Base-by-base conservation (phyloP, 2,888 invertebrate species). In the Hylaea fasciaria region DNA sequence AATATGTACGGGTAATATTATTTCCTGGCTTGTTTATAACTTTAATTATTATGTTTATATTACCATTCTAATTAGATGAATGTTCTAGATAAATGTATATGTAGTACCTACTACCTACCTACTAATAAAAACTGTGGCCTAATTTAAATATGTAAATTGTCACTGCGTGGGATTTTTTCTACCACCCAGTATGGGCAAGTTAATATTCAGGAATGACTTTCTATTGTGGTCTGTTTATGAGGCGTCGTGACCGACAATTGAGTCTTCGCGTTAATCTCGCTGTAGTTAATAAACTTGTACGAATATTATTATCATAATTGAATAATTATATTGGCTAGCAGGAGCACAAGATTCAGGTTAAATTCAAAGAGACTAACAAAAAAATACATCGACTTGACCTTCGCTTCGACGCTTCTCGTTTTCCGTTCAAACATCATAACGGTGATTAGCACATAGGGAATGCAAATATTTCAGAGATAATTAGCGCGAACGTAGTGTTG, bases 191-290 rank as follows among this genome's bases (percentile, higher is more conserved):
- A 55, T 57, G 50, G 47, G 17, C 28, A 47, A 28, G 41, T 44
- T 55, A 55, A 60, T 44, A 50, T 61, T 52, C 52, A 65, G 56
- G 59, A 70, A 60, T 58, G 57, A 56, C 53, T 66, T 72, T 76
- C 74, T 68, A 78, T 79, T 80, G 80, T 81, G 71, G 72, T 76
- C 73, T 78, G 78, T 81, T 81, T 81, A 78, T 77, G 77, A 80
- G 47, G 73, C 73, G 75, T 74, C 76, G 73, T 76, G 68, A 68
- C 66, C 61, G 65, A 60, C 60, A 69, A 73, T 76, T 70, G 70
- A 70, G 72, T 73, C 70, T 73, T 73, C 64, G 66, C 68, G 65
- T 72, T 74, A 79, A 80, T 82, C 74, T 70, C 62, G 71, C 65
- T 71, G 68, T 53, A 70, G 78, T 78, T 79, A 72, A 68, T 49